Base-by-base conservation (phyloP, 2,797 vertebrate species). In the Denticeps clupeoides region DNA sequence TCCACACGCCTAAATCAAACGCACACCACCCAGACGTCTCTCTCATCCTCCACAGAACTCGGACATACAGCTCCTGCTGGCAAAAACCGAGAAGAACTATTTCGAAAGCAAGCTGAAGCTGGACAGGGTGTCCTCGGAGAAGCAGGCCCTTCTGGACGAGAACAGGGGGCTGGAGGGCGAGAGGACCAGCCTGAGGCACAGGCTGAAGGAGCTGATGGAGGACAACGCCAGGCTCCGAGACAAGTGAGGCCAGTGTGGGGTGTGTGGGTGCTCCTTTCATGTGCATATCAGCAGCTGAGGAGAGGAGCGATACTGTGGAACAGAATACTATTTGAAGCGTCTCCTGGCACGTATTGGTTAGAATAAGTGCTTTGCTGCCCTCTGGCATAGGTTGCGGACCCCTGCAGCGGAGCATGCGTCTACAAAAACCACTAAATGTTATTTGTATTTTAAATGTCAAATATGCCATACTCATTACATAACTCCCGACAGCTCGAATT, bases 101-200 rank as follows among this genome's bases (percentile, higher is more conserved):
- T 87, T 83, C 61, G 81, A 85, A 56, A 57, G 60, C 3, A 69
- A 80, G 67, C 64, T 83, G 69, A 81, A 82, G 49, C 52, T 86
- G 60, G 78, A 87, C 2, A 70, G 76, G 8, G 45, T 64, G 19
- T 68, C 63, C 0, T 73, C 65, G 5, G 86, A 87, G 58, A 82
- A 73, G 18, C 63, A 74, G 55, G 51, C 65, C 12, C 58, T 75
- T 7, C 42, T 68, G 23, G 68, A 78, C 50, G 82, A 84, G 56
- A 83, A 68, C 54, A 46, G 35, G 48, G 56, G 13, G 4, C 55
- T 76, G 65, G 70, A 75, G 49, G 60, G 31, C 0, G 76, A 81
- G 53, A 63, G 72, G 11, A 74, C 72, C 0, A 60, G 75, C 4
- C 63, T 85, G 19, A 67, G 73, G 28, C 63, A 64, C 37, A 73